Conservation (phyloP, 2,113 vertebrate genomes). For the Podarcis muralis region DNA sequence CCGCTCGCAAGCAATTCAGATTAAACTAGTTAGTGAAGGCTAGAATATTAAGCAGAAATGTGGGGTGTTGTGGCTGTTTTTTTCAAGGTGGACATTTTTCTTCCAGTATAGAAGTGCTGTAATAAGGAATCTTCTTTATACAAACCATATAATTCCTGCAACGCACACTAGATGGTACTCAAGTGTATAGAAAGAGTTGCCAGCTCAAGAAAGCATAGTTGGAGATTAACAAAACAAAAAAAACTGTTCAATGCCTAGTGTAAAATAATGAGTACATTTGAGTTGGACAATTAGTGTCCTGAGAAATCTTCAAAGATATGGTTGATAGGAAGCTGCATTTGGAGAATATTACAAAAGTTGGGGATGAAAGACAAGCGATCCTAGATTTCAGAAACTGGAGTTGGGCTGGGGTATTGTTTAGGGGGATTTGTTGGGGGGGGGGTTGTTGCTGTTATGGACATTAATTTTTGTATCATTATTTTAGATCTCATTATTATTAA, state of each 20-base stretch:
- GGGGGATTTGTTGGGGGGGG: background rate
- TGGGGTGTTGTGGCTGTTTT: background rate
- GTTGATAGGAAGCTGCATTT: background rate
- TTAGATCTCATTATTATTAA: background rate
- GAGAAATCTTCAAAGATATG: background rate
- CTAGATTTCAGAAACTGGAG: background rate
- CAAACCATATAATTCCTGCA: slow-evolving; percentile 37
- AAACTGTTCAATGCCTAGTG: background rate
- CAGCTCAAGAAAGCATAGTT: background rate
- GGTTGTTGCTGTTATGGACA: no score
- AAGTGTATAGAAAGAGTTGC: slow-evolving; percentile 51
- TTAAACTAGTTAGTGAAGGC: background rate
- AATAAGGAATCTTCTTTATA: background rate
- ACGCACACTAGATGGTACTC: slow-evolving; percentile 69
- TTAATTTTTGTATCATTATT: background rate
- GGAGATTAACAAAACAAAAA: slow-evolving; percentile 28
- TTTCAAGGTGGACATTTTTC: background rate
- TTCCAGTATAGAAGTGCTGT: background rate
- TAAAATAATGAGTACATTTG: background rate
- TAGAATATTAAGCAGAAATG: background rate
- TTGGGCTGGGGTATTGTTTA: background rate
- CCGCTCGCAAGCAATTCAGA: background rate
- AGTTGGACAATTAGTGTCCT: background rate
- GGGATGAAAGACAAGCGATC: no score
- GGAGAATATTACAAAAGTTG: background rate